Conservation (phyloP, 2,797 vertebrate species). For the Anabacerthia variegaticeps region DNA sequence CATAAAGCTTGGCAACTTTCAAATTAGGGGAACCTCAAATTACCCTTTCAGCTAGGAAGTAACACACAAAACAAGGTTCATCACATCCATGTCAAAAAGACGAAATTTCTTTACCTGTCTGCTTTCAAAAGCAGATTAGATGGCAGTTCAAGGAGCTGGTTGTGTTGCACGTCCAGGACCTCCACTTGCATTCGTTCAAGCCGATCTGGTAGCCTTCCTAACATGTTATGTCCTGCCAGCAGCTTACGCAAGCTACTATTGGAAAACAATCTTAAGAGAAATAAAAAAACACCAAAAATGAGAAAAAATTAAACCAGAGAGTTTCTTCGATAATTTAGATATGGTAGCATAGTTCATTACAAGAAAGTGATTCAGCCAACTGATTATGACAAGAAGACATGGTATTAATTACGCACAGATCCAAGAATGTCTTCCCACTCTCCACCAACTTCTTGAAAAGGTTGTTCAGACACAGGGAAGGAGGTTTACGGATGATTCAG, state of each 20-base stretch:
- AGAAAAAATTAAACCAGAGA: not conserved
- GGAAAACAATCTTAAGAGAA: constrained; percentile 86
- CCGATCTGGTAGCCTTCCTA: constrained; percentile 89
- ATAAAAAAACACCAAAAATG: not conserved
- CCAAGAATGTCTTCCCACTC: constrained; percentile 39
- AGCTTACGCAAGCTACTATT: constrained; percentile 91
- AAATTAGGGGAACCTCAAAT: constrained; percentile 8
- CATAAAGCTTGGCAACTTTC: constrained; percentile 1
- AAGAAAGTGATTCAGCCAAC: constrained; percentile 20
- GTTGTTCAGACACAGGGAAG: constrained; percentile 27
- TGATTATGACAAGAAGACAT: constrained; percentile 29
- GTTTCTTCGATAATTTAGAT: not conserved
- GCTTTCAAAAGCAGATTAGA: constrained; percentile 92
- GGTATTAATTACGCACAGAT: constrained; percentile 26
- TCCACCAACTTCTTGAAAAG: constrained; percentile 46
- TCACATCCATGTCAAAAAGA: not conserved
- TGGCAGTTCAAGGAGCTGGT: constrained; percentile 92
- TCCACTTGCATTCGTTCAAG: constrained; percentile 90
- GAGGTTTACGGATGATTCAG: constrained; percentile 29
- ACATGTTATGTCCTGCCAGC: constrained; percentile 88
- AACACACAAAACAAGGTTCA: not conserved
- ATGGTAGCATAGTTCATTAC: not conserved
- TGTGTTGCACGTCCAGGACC: constrained; percentile 93
- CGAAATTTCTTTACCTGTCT: constrained; percentile 80
- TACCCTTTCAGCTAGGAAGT: not conserved